A percentile compares a stretch with the other conserved stretches of the same genome.
Conservation (phyloP, 1,140 invertebrate genomes). For the Lerema accius region DNA sequence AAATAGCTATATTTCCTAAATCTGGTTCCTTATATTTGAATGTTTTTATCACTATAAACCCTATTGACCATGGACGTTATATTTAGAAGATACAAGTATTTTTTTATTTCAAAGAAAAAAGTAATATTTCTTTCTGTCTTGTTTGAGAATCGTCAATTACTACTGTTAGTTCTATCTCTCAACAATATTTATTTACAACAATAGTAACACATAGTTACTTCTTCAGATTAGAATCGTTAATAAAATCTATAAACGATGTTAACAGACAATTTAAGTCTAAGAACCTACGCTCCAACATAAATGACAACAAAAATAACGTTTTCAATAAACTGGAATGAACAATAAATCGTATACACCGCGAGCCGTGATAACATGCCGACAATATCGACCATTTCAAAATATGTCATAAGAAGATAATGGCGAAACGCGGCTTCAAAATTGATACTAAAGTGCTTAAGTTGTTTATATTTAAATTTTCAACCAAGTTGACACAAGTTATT, state of each 20-base stretch:
- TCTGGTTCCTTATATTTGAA: too few species aligned
- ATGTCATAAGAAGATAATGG: constrained; percentile 53
- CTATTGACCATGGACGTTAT: too few species aligned
- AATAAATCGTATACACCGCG: constrained; percentile 35
- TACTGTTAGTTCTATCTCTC: too few species aligned
- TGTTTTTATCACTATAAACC: too few species aligned
- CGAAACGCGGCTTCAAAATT: constrained; percentile 40
- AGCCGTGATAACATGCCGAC: constrained; percentile 31
- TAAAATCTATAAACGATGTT: background rate
- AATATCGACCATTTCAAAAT: constrained; percentile 45
- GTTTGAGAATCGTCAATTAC: too few species aligned
- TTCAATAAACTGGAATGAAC: constrained; percentile 25
- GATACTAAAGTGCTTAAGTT: constrained; percentile 66
- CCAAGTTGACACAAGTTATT: constrained; percentile 61
- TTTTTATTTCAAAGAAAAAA: too few species aligned
- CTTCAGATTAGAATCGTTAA: too few species aligned
- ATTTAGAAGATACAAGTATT: too few species aligned
- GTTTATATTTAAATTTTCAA: constrained; percentile 75
- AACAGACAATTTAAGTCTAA: constrained; percentile 9
- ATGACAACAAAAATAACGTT: constrained; percentile 15
- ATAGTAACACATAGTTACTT: too few species aligned
- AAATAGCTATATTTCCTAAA: too few species aligned
- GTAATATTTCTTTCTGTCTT: too few species aligned
- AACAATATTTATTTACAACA: too few species aligned
- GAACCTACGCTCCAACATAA: background rate